Conservation (phyloP, 1,140 invertebrate species). For the Drosophila aff. region DNA sequence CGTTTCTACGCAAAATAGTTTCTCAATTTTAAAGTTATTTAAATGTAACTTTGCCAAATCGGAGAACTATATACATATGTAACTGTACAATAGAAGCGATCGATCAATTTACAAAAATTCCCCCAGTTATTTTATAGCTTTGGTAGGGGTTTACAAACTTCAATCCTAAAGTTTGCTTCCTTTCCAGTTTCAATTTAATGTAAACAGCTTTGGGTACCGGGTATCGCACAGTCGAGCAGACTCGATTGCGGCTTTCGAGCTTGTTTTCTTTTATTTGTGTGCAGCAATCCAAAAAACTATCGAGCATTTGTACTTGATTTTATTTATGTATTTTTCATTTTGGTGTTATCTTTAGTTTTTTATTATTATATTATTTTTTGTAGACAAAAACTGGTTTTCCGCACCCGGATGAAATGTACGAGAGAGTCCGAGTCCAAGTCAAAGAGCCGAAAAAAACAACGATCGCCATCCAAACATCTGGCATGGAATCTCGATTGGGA, state of each 20-base stretch:
- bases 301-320: slow-evolving; percentile 43
- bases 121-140: background rate
- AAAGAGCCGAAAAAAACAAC: slow-evolving; percentile 31
- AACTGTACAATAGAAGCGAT: too few species aligned
- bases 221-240: background rate
- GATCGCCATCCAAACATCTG: slow-evolving; percentile 39
- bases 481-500: slow-evolving; percentile 39
- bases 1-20: background rate
- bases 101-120: background rate
- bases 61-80: too few species aligned
- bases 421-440: slow-evolving; percentile 35
- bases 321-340: slow-evolving; percentile 7
- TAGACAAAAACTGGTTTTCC: slow-evolving; percentile 38
- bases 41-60: background rate
- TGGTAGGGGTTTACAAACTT: background rate
- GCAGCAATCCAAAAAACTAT: slow-evolving; percentile 4
- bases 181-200: background rate
- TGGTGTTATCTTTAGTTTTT: slow-evolving; percentile 4
- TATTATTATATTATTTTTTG: slow-evolving; percentile 17
- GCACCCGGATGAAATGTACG: slow-evolving; percentile 49
- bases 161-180: background rate
- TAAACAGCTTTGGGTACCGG: background rate
- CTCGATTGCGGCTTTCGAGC: background rate
- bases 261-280: slow-evolving; percentile 3
- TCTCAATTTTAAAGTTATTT: background rate